Evolutionary conservation across 2,113 vertebrate genomes (phyloP), one percentile per base, ranked within the genome.

Genomic region (Chloebia gouldiae): DNA sequence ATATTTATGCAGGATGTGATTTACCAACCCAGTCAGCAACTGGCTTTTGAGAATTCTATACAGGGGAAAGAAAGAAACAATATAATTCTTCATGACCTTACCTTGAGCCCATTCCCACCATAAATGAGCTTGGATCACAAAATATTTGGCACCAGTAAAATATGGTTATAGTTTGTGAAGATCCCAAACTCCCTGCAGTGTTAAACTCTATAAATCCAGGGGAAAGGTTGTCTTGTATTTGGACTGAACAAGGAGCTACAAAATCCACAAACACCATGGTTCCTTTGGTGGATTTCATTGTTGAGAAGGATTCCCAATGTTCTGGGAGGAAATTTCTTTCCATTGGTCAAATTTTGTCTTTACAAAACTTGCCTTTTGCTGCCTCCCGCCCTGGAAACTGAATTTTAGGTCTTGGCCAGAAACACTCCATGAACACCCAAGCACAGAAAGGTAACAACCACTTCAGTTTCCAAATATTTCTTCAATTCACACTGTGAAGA

Each of bases 51-150:
- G 39, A 79, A 81, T 63, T 57, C 75, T 77, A 47, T 42, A 31
- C 19, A 35, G 31, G 22, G 14, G 24, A 75, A 75, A 50, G 30
- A 60, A 89, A 68, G 37, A 31, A 81, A 40, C 6, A 22, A 25
- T 20, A 12, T 8, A 44, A 68, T 51, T 63, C 35, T 47, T 33
- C 33, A 5, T 22, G 63, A 66, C 25, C 39, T 78, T 49, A 37
- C 39, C 70, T 51, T 19, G 15, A 88, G 69, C 37, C 20, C 10
- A 30, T n/a, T 39, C 86, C 42, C 35, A 15, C 3, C 28, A 39
- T 2, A 0, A 68, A 44, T 2, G 2, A n/a, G 11, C 65, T 15
- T 22, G 49, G 45, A 45, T 17, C n/a, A 33, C 18, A 53, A n/a
- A 57, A 73, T 64, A 53, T 45, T 88, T 79, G 50, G 35, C 72